A percentile compares a stretch with the other conserved stretches of the same genome.
These are phyloP conservation scores for Caenorhabditis elegans DNA, from an alignment of 1,140 invertebrate species.

Conservation along the genomic window DNA sequence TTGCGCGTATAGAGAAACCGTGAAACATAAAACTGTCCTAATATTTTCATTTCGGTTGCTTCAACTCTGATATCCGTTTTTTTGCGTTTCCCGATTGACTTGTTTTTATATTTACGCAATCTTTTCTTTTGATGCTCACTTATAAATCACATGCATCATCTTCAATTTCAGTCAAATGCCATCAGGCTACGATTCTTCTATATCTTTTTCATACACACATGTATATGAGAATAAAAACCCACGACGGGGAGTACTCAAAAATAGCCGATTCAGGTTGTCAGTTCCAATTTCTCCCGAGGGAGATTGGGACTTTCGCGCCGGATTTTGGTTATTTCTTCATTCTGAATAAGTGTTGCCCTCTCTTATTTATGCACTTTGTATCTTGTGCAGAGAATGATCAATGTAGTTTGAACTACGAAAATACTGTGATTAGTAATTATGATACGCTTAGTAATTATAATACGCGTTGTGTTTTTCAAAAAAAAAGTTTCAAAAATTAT, in stretches of 20 bases:
- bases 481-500: neutral
- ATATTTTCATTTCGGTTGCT: too few species aligned
- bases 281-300: constrained; percentile 32
- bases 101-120: constrained; percentile 11
- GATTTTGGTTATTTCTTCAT: neutral
- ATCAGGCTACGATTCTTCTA: neutral
- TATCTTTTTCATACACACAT: neutral
- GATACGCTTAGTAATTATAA: neutral
- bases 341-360: neutral
- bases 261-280: constrained; percentile 29
- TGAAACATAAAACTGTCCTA: too few species aligned
- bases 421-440: neutral
- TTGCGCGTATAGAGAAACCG: too few species aligned
- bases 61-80: neutral
- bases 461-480: neutral
- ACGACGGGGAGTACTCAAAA: constrained; percentile 20
- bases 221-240: neutral
- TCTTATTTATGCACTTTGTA: neutral
- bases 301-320: constrained; percentile 5
- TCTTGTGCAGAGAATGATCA: neutral
- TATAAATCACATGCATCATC: constrained; percentile 30
- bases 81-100: neutral
- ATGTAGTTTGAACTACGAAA: too few species aligned
- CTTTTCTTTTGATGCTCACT: neutral
- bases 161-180: constrained; percentile 20